Conservation (phyloP, 2,797 vertebrate species). For the Acipenser ruthenus region DNA sequence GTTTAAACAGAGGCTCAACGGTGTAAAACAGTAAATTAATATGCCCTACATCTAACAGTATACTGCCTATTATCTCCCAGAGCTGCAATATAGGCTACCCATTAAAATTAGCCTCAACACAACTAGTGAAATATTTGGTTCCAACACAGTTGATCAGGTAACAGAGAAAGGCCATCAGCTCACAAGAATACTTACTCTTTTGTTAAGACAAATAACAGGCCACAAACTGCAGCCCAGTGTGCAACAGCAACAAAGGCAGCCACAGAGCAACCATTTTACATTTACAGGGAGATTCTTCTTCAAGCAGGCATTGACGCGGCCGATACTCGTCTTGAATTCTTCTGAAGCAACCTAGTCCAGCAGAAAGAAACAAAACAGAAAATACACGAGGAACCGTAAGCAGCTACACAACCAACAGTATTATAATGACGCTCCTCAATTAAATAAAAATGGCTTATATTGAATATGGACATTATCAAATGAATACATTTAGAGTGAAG, state of each 20-base stretch:
- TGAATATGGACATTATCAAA: no score
- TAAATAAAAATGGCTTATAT: no score
- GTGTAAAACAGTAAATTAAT: slow-evolving; percentile 36
- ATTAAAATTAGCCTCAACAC: no score
- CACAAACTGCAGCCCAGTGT: slow-evolving; percentile 94
- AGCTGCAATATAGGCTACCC: slow-evolving; percentile 15
- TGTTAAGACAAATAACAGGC: slow-evolving; percentile 98
- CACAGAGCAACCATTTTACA: slow-evolving; percentile 95
- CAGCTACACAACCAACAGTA: neutral
- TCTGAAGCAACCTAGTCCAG: slow-evolving; percentile 83
- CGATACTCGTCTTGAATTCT: slow-evolving; percentile 95
- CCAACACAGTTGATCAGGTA: neutral
- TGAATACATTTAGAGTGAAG: no score
- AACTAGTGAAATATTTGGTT: slow-evolving; percentile 1
- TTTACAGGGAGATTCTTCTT: slow-evolving; percentile 94
- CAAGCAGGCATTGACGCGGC: slow-evolving; percentile 84
- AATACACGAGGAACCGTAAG: no score
- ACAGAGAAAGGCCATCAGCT: neutral
- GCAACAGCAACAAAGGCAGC: slow-evolving; percentile 96
- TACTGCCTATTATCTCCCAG: slow-evolving; percentile 34
- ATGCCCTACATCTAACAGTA: slow-evolving; percentile 46
- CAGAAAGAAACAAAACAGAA: slow-evolving; percentile 1
- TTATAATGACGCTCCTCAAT: no score
- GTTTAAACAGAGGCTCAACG: slow-evolving; percentile 27
- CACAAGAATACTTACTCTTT: slow-evolving; percentile 72